Evolutionary conservation across 2,797 vertebrate species (phyloP).

Genomic region (Cyprinella venusta): DNA sequence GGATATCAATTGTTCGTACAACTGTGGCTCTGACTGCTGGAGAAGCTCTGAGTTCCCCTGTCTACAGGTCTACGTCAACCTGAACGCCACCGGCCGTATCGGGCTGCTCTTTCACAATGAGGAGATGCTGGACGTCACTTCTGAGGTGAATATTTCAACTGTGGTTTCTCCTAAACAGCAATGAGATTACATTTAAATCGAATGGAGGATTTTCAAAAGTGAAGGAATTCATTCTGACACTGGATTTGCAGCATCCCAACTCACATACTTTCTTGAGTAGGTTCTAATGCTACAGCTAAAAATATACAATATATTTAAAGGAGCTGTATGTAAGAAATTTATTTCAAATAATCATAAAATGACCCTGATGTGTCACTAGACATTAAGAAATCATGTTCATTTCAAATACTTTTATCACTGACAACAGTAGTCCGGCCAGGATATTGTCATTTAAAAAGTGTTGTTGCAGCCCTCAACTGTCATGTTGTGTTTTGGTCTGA

Average conservation of each 20-base stretch:
- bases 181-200: not conserved
- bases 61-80: conserved; percentile 93
- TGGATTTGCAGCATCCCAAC: not conserved
- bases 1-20: conserved; percentile 92
- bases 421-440: too few relatives aligned
- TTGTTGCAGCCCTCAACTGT: too few relatives aligned
- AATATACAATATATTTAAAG: not conserved
- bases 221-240: not conserved
- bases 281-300: not conserved
- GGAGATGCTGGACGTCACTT: conserved; percentile 89
- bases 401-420: too few relatives aligned
- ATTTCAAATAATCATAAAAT: too few relatives aligned
- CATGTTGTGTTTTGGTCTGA: too few relatives aligned
- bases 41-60: conserved; percentile 91
- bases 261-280: not conserved
- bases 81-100: conserved; percentile 88
- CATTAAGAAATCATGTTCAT: too few relatives aligned
- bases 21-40: conserved; percentile 92
- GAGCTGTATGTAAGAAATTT: too few relatives aligned
- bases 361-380: too few relatives aligned
- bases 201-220: not conserved
- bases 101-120: conserved; percentile 90
- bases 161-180: not conserved
- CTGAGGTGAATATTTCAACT: conserved; percentile 81
- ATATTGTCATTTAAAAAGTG: too few relatives aligned